Evolutionary conservation across 2,113 vertebrate genomes (phyloP), one percentile per base, ranked within the genome.

Genomic region (Austrofundulus limnaeus): DNA sequence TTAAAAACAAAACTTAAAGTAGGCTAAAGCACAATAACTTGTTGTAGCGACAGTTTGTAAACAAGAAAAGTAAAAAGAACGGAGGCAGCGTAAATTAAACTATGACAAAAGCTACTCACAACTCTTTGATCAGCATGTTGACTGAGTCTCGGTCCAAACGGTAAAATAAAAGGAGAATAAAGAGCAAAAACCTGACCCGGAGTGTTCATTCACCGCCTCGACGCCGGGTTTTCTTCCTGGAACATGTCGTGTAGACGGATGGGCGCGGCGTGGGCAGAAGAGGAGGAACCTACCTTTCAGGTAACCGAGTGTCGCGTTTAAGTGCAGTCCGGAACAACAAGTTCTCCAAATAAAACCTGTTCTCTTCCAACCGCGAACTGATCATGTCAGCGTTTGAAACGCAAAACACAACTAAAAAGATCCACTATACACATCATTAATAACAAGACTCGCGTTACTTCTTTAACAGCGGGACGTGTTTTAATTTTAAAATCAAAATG

Each of bases 61-160:
- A 28, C 6, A 28, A 2, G 49, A 4, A 16, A 28, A 24, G 10
- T 11, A 46, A 0, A 24, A 54, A 47, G n/a, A 61, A 21, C 0
- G 9, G 6, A 39, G 78, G 92, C 28, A 7, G 7, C 28, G 28
- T 7, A 28, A 28, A 7, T 28, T 28, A 28, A 28, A 28, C 28
- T 7, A 28, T 28, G 28, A 28, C 28, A 7, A 7, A 7, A 28
- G 28, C 28, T 28, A 34, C 92, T 93, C 70, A 93, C 92, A 59
- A 93, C 57, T 93, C 92, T 58, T 86, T 88, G 46, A 88, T 88
- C 5, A 88, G 68, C 91, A 93, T 92, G 61, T 58, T 81, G 82
- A 47, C n/a, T n/a, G n/a, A n/a, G n/a, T 52, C 11, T 70, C 37
- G 52, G 78, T 64, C 20, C 53, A 39, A 19, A 67, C 21, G 20